Percentiles rank a stretch among this genome's conserved stretches.
Evolutionary conservation across 2,113 vertebrate genomes (phyloP).

Genomic region (Corythoichthys intestinalis): DNA sequence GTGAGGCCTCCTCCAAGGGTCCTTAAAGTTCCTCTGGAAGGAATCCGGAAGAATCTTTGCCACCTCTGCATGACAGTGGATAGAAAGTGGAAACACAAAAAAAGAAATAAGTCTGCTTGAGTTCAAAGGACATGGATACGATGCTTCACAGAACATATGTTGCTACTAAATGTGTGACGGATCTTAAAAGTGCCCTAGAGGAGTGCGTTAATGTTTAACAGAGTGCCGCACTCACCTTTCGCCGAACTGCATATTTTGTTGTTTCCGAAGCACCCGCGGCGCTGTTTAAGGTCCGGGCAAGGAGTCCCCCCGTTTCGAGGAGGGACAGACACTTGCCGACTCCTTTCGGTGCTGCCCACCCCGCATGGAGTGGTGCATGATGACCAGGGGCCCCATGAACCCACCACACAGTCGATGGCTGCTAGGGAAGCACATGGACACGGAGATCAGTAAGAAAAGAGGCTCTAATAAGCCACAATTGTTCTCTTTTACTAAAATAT

Average conservation of each 20-base stretch:
- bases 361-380: conserved; percentile 79
- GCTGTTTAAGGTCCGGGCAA: conserved; percentile 83
- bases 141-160: conserved; percentile 34
- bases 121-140: conserved; percentile 15
- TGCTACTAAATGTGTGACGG: conserved; percentile 9
- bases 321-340: conserved; percentile 76
- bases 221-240: conserved; percentile 67
- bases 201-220: conserved; percentile 9
- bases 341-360: conserved; percentile 76
- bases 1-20: conserved; percentile 77
- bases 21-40: conserved; percentile 80
- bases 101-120: not conserved
- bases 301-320: conserved; percentile 80
- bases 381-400: conserved; percentile 82
- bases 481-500: no score
- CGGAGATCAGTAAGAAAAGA: conserved; percentile 17
- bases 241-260: conserved; percentile 64
- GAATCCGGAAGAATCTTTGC: conserved; percentile 79
- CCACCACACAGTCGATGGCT: conserved; percentile 80
- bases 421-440: conserved; percentile 40
- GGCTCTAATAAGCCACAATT: no score
- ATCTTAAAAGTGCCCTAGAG: not conserved
- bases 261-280: conserved; percentile 80
- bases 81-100: conserved; percentile 4
- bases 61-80: conserved; percentile 65